Base-by-base conservation (phyloP, 2,113 vertebrate species). In the Notiomystis cincta region DNA sequence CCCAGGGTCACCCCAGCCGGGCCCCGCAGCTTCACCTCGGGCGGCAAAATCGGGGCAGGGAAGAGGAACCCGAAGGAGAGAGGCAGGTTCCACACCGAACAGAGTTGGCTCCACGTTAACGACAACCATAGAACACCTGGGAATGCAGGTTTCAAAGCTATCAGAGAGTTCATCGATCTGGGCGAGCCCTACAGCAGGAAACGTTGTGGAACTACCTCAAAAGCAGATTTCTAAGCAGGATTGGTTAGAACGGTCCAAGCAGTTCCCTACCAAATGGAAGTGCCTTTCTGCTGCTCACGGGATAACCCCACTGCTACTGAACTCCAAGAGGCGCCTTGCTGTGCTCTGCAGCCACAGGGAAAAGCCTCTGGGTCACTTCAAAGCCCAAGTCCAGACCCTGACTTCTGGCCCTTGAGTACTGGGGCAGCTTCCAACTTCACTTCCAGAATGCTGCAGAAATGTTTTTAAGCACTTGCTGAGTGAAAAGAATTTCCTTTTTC, bases 21-120 rank as follows among this genome's bases (percentile, higher is more conserved):
- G 56, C 65, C 65, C 84, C 40, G 75, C 75, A 1, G 75, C 30
- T 14, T 0, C 65, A 8, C n/a, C 65, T 0, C 2, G 9, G 35
- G 85, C 11, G 4, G 4, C 75, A 14, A 2, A 15, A 6, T 0
- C 42, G 48, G 20, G 33, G 4, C 50, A 4, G 50, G 58, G 22
- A 10, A 2, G 27, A 9, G 85, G 42, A 33, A 6, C 5, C 8
- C 37, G 14, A 0, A 5, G 27, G 9, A 5, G 2, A 21, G 35
- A 22, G 48, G 40, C n/a, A 4, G 14, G 11, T 2, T 24, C 11
- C 3, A 4, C 57, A 47, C 5, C 1, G 20, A 28, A 7, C 0
- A 11, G 10, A 21, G 40, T 1, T 1, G 57, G 30, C 4, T 56
- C 48, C 35, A 0, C 48, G 14, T 1, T 22, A 16, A 44, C 31